Conservation (phyloP, 2,797 vertebrate genomes). For the Falco peregrinus region DNA sequence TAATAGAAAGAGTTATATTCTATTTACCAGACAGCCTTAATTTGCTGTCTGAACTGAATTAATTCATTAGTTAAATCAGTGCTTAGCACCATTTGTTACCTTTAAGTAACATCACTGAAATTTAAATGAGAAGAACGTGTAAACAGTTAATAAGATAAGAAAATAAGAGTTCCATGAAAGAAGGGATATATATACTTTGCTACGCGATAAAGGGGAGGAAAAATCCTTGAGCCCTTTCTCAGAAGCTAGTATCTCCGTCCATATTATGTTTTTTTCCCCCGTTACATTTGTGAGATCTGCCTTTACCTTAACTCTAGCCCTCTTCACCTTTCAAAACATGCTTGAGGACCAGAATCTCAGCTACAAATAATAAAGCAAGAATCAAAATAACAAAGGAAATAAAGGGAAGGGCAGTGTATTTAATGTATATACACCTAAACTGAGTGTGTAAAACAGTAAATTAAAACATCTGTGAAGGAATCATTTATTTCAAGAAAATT, state of each 20-base stretch:
- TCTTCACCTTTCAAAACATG: neutral
- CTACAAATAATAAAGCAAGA: neutral
- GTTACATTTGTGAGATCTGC: neutral
- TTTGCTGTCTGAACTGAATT: slow-evolving; percentile 62
- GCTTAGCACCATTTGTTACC: slow-evolving; percentile 48
- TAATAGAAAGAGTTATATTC: slow-evolving; percentile 44
- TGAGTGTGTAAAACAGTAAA: neutral
- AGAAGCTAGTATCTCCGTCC: neutral
- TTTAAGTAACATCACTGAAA: slow-evolving; percentile 57
- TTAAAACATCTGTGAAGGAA: neutral
- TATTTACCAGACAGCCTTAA: slow-evolving; percentile 62
- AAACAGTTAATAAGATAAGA: slow-evolving; percentile 23
- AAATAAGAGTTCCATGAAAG: neutral
- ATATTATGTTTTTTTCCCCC: neutral
- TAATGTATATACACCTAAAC: neutral
- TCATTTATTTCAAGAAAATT: slow-evolving; percentile 62
- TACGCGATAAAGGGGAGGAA: neutral
- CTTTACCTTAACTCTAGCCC: neutral
- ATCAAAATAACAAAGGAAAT: neutral
- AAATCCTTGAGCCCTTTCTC: neutral
- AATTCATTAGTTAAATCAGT: slow-evolving; percentile 72
- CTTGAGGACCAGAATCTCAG: neutral
- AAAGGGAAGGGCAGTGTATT: neutral
- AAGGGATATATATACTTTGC: neutral
- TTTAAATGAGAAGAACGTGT: slow-evolving; percentile 59